phyloP scores from a whole-genome alignment of 2,113 vertebrate genomes.

The Coreoperca whiteheadi region DNA sequence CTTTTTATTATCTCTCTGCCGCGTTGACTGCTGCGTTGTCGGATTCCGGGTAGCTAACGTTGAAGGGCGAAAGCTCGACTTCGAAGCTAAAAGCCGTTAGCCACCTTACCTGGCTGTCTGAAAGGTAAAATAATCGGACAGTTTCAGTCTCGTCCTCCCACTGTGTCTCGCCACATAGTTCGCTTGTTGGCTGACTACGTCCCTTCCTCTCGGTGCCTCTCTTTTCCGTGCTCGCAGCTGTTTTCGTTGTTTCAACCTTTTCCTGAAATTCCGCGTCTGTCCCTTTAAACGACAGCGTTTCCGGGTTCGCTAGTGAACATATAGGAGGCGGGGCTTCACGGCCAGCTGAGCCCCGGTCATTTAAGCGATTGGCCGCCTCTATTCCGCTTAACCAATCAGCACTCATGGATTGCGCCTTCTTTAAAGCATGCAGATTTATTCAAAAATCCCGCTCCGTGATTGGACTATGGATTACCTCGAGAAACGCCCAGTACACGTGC shows the following conservation, averaged over 20 bases:
- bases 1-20: conserved; percentile 58
- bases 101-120: background rate
- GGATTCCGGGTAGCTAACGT: conserved; percentile 49
- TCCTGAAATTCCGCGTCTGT: conserved; percentile 72
- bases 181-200: conserved; percentile 49
- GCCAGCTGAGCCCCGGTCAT: conserved; percentile 83
- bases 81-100: conserved; percentile 35
- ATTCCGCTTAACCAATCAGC: conserved; percentile 54
- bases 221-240: conserved; percentile 74
- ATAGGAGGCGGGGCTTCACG: conserved; percentile 66
- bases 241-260: conserved; percentile 77
- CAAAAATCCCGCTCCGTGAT: conserved; percentile 41
- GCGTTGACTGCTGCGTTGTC: conserved; percentile 63
- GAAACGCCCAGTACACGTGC: conserved; percentile 85
- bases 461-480: conserved; percentile 52
- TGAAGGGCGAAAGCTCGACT: conserved; percentile 23
- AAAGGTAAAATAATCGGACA: background rate
- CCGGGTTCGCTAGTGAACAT: conserved; percentile 75
- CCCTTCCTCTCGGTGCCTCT: conserved; percentile 60
- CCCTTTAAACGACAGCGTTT: conserved; percentile 83
- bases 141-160: conserved; percentile 42
- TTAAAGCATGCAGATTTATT: conserved; percentile 70
- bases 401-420: background rate
- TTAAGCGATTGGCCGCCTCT: conserved; percentile 77
- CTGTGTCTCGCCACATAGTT: conserved; percentile 56